phyloP scores from a whole-genome alignment of 2,797 vertebrate species.

The Anguilla pacifica region DNA sequence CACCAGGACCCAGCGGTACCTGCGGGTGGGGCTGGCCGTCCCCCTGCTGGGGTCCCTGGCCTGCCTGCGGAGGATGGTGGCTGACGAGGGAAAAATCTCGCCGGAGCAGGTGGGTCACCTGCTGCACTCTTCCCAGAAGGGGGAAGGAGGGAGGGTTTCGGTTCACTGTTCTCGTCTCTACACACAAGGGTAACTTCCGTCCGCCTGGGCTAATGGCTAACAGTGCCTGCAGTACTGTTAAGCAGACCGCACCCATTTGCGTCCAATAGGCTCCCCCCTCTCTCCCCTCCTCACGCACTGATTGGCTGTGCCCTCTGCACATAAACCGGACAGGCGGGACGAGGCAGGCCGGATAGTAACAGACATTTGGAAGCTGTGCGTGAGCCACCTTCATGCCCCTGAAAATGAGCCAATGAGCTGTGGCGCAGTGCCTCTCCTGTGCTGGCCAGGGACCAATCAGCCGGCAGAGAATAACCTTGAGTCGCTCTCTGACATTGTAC shows the following conservation, averaged over 20 bases:
- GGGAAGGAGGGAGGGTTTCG: background rate
- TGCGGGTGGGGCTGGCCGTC: conserved; percentile 78
- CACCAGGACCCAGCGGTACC: conserved; percentile 71
- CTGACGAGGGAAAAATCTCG: conserved; percentile 72
- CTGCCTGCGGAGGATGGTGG: conserved; percentile 76
- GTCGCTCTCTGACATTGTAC: background rate
- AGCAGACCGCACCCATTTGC: background rate
- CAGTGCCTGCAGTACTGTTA: background rate
- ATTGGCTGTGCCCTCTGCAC: too few relatives aligned
- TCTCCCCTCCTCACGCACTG: too few relatives aligned
- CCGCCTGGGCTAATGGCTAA: background rate
- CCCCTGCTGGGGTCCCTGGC: conserved; percentile 75
- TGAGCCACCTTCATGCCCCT: background rate
- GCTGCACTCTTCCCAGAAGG: background rate
- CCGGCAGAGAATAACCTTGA: background rate
- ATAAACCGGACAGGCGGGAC: too few relatives aligned
- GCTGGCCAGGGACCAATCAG: background rate
- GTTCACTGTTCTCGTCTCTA: background rate
- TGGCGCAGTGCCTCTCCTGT: background rate
- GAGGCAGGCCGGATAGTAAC: too few relatives aligned
- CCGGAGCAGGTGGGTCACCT: conserved; percentile 71
- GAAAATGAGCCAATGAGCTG: background rate
- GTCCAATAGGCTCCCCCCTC: too few relatives aligned
- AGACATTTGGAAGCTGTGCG: background rate
- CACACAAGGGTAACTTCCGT: background rate